Conservation (phyloP, 2,113 vertebrate species). For the Ranitomeya imitator region DNA sequence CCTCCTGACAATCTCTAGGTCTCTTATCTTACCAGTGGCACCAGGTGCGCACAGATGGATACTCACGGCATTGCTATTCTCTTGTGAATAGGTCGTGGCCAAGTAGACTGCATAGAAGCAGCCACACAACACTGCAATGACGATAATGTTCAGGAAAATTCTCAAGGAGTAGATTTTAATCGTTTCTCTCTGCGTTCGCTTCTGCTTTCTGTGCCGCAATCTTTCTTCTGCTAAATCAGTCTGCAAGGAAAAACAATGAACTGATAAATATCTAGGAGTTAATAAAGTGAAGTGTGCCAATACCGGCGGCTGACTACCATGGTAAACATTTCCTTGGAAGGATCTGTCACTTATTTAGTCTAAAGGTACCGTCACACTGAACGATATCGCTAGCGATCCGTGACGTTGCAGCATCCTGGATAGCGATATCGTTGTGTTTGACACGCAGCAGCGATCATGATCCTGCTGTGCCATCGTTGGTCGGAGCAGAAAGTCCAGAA, state of each 20-base stretch:
- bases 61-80: constrained; percentile 71
- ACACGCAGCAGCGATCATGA: too few species aligned
- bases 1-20: too few species aligned
- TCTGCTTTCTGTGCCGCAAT: constrained; percentile 82
- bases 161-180: constrained; percentile 83
- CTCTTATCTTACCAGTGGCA: background rate
- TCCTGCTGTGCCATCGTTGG: too few species aligned
- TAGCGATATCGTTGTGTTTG: too few species aligned
- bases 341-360: background rate
- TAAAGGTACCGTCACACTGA: too few species aligned
- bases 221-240: constrained; percentile 90
- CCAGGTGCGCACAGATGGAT: background rate
- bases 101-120: constrained; percentile 92
- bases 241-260: constrained; percentile 67
- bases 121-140: constrained; percentile 75
- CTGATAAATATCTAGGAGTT: background rate
- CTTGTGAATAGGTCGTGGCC: constrained; percentile 87
- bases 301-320: too few species aligned
- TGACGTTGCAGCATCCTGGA: too few species aligned
- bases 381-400: too few species aligned
- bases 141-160: constrained; percentile 83
- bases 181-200: constrained; percentile 79
- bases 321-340: background rate
- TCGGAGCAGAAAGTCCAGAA: too few species aligned
- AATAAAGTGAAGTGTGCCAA: too few species aligned